A percentile compares a stretch with the other conserved stretches of the same genome.
These are phyloP conservation scores for Allygus modestus DNA, from an alignment of 2,888 invertebrate genomes.

Conservation along the genomic window DNA sequence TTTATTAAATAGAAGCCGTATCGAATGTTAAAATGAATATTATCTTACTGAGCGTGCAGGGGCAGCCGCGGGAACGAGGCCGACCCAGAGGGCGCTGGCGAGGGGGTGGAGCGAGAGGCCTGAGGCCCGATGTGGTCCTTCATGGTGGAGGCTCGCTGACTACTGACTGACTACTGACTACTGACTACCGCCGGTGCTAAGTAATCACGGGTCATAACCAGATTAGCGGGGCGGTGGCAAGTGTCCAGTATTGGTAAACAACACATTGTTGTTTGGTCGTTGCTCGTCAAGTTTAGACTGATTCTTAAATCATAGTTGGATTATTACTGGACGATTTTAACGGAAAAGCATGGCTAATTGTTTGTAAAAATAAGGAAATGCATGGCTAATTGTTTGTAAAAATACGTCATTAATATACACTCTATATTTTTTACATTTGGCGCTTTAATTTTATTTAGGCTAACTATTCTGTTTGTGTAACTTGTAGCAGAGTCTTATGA, in stretches of 20 bases:
- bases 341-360: too few species aligned
- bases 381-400: too few species aligned
- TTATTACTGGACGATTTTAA: too few species aligned
- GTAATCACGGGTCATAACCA: constrained; percentile 10
- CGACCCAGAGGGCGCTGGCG: background rate
- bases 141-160: background rate
- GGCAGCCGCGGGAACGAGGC: constrained; percentile 8
- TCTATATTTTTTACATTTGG: too few species aligned
- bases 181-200: background rate
- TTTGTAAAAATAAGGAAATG: too few species aligned
- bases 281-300: background rate
- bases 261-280: background rate
- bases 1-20: too few species aligned
- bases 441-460: too few species aligned
- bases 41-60: background rate
- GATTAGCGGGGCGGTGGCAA: background rate
- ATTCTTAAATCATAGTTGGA: background rate
- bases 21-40: too few species aligned
- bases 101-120: background rate
- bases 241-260: background rate
- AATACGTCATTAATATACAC: too few species aligned
- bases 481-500: too few species aligned
- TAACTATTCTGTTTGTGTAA: too few species aligned
- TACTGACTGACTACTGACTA: background rate
- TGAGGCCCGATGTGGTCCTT: background rate